A percentile compares a stretch with the other conserved stretches of the same genome.
Evolutionary conservation across 2,888 invertebrate genomes (phyloP).

Genomic region (Mamestra brassicae): DNA sequence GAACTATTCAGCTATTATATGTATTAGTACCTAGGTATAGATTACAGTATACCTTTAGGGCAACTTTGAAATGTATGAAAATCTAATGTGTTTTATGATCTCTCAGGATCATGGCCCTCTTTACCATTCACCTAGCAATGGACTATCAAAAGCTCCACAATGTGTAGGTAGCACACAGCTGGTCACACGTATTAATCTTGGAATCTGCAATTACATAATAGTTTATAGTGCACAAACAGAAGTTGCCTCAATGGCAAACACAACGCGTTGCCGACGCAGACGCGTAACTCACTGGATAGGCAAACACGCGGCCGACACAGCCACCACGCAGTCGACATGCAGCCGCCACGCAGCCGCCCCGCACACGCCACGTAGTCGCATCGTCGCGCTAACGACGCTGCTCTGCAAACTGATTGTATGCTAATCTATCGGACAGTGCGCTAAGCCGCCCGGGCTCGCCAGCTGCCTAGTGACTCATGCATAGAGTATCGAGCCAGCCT

Average conservation of each 20-base stretch:
- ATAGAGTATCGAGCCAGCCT: neutral
- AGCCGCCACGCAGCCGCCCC: neutral
- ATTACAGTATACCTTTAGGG: too few relatives aligned
- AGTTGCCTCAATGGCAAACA: constrained; percentile 29
- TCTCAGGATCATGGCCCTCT: neutral
- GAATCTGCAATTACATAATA: constrained; percentile 36
- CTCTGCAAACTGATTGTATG: constrained; percentile 31
- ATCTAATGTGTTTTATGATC: neutral
- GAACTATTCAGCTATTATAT: too few relatives aligned
- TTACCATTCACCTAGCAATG: neutral
- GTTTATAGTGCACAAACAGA: constrained; percentile 46
- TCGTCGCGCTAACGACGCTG: neutral
- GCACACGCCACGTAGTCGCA: neutral
- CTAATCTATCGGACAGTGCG: constrained; percentile 28
- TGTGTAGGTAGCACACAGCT: constrained; percentile 1
- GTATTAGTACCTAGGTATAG: neutral
- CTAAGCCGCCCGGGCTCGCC: constrained; percentile 33
- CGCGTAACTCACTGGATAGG: constrained; percentile 40
- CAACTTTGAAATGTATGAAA: neutral
- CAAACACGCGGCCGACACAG: constrained; percentile 41
- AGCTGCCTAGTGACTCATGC: constrained; percentile 17
- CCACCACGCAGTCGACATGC: neutral
- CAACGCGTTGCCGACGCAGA: constrained; percentile 14
- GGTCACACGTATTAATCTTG: constrained; percentile 24
- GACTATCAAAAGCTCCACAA: neutral